Evolutionary conservation across 1,140 invertebrate species (phyloP), one percentile per base, ranked within the genome.

Genomic region (Drosophila miranda): DNA sequence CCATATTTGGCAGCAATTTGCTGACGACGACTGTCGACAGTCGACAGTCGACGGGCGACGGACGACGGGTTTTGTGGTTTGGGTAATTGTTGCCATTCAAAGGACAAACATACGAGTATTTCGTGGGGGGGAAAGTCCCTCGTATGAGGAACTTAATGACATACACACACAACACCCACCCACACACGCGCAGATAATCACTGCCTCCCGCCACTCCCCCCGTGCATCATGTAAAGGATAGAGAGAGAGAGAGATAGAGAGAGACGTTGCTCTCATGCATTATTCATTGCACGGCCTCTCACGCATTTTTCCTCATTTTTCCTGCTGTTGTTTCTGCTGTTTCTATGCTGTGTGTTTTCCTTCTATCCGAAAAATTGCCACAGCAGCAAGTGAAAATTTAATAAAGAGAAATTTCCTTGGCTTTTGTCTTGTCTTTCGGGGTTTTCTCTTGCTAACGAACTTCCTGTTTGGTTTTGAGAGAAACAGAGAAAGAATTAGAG

Each of bases 281-380:
- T 83, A 82, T 82, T 82, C 78, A 82, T 78, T 78, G 38, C 78
- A 83, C 56, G 79, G 44, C 75, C 67, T 70, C 74, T 75, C 74
- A 61, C 75, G 80, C 78, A 82, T 83, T 78, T 82, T 82, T 78
- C 79, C 70, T 82, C 70, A 82, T 82, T 82, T 69, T 69, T 68
- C 63, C 64, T 68, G 50, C 3, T 4, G 34, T 11, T 38, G 34
- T 13, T 34, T 8, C 23, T 67, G 64, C 78, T 62, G 56, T 83
- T 73, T 30, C 30, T 30, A 6, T 28, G 28, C 23, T 28, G 30
- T 30, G 8, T 30, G 30, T 30, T 30, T 78, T 38, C 62, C 69
- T 56, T 13, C 50, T 34, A 6, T 19, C 11, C 3, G 8, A 13
- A 54, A 53, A 60, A 70, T 48, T 14, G 60, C 49, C 49, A 54